Evolutionary conservation across 2,888 invertebrate genomes (phyloP), one percentile per base, ranked within the genome.

Genomic region (Dusona sp.): DNA sequence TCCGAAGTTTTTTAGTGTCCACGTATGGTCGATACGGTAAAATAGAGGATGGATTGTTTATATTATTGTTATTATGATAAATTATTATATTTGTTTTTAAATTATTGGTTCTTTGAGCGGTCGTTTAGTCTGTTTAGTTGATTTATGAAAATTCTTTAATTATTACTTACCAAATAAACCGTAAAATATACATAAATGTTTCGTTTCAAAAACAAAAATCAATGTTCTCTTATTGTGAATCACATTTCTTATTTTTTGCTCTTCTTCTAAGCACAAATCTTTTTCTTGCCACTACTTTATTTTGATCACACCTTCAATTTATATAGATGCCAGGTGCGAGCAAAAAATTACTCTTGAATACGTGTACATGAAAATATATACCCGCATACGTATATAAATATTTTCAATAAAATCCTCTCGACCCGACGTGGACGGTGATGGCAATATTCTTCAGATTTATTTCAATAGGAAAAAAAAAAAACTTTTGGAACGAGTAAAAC

Each of bases 381-480:
- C 54, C 19, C 22, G n/a, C n/a, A 1, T 54, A 54, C 29, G n/a
- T 22, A 11, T 68, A 36, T 51, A 38, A 68, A 65, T 48, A 42
- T 65, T 64, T 81, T 72, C 36, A 54, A 81, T 73, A 29, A 73
- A 78, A 82, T 68, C 51, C 9, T 57, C 19, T 36, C 42, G 29
- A 73, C 36, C 38, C 19, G 6, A 74, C 36, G 61, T 25, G n/a
- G 57, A 29, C 33, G 13, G 42, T 38, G 51, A 38, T 57, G 36
- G 38, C 73, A 13, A 77, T 36, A 38, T 57, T 0, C n/a, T 11
- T 13, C 25, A 78, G 67, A 73, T 82, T 81, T 78, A 85, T 64
- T 64, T n/a, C 22, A 38, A 42, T 11, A 33, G 42, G 42, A n/a
- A 64, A 77, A 51, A 74, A 68, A 80, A 72, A 73, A 64, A 45